phyloP scores from a whole-genome alignment of 35 echinoderm and acorn worm species.

The Patiria miniata region DNA sequence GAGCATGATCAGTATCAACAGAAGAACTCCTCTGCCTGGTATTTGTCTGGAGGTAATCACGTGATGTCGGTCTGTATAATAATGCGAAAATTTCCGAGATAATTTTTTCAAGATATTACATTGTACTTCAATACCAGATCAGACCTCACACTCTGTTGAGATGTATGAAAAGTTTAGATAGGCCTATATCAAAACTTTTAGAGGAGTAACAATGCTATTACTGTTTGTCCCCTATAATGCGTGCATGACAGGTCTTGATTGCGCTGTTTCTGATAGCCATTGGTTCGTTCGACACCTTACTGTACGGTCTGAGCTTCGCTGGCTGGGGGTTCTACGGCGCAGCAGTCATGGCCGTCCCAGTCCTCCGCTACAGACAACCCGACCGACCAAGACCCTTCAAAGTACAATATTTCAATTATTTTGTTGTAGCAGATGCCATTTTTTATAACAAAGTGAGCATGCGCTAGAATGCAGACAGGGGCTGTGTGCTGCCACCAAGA shows the following conservation, averaged over 20 bases:
- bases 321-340: slow-evolving; percentile 85
- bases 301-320: slow-evolving; percentile 93
- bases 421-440: not conserved
- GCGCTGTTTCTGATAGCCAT: slow-evolving; percentile 63
- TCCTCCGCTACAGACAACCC: slow-evolving; percentile 64
- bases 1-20: slow-evolving; percentile 26
- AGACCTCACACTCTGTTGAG: too few species aligned
- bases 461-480: not conserved
- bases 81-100: not conserved
- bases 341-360: slow-evolving; percentile 55
- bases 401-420: slow-evolving; percentile 36
- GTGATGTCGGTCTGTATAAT: not conserved
- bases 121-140: too few species aligned
- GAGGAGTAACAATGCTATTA: too few species aligned
- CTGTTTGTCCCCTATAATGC: too few species aligned
- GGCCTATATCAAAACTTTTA: too few species aligned
- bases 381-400: slow-evolving; percentile 81
- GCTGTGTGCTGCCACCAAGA: too few species aligned
- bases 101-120: too few species aligned
- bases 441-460: not conserved
- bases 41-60: slow-evolving; percentile 33
- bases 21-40: slow-evolving; percentile 2
- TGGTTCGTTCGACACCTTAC: slow-evolving; percentile 74
- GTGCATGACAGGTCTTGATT: slow-evolving; percentile 13
- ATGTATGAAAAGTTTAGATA: too few species aligned